These are phyloP conservation scores for Puffinus mauretanicus DNA, from an alignment of 2,113 vertebrate species.

Conservation along the genomic window DNA sequence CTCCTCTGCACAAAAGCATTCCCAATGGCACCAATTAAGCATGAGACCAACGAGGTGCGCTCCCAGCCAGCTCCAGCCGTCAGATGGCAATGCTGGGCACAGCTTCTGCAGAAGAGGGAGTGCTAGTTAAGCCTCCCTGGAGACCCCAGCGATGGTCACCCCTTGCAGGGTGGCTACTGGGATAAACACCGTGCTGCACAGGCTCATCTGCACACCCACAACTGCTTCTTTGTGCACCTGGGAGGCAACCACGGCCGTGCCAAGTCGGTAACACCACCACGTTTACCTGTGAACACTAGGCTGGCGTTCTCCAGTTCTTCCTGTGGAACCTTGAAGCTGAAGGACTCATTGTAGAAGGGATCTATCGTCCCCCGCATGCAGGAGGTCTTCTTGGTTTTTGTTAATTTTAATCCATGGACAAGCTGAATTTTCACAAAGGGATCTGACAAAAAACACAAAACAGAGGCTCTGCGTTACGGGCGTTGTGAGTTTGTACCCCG, in stretches of 20 bases:
- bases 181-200: not conserved
- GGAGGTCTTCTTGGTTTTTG: conserved; percentile 89
- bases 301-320: conserved; percentile 87
- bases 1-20: not conserved
- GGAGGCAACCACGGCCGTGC: accelerated
- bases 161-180: not conserved
- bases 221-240: not conserved
- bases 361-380: conserved; percentile 88
- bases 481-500: accelerated
- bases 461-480: not conserved
- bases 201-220: not conserved
- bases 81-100: not conserved
- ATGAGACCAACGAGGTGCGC: accelerated
- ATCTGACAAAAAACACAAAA: conserved; percentile 71
- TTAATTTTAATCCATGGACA: conserved; percentile 86
- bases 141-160: accelerated
- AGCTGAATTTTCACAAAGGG: conserved; percentile 91
- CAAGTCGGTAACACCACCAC: accelerated
- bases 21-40: not conserved
- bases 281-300: conserved; percentile 87
- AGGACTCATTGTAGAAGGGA: conserved; percentile 90
- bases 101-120: not conserved
- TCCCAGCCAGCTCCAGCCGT: not conserved
- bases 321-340: conserved; percentile 88
- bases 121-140: not conserved